phyloP scores from a whole-genome alignment of 2,113 vertebrate species.

The Pogona vitticeps region DNA sequence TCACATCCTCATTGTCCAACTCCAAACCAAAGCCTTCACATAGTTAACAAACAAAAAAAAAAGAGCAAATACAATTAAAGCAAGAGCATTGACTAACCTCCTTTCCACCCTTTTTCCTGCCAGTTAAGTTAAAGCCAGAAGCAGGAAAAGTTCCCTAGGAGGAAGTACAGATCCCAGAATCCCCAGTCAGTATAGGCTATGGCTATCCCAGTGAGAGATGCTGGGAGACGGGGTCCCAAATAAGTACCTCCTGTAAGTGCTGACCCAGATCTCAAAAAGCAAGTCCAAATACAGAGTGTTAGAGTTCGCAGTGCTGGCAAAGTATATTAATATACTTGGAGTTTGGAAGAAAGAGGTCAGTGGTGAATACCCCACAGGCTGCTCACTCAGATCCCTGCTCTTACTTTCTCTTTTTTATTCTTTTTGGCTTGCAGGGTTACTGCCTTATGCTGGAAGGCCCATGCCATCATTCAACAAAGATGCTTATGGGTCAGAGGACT shows the following conservation, averaged over 20 bases:
- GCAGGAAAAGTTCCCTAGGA: too few species aligned
- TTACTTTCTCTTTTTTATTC: background rate
- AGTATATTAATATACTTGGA: background rate
- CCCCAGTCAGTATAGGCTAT: too few species aligned
- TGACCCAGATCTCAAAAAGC: too few species aligned
- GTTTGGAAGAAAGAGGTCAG: background rate
- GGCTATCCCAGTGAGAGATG: too few species aligned
- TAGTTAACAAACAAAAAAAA: background rate
- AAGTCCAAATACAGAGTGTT: too few species aligned
- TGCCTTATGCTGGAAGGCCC: background rate
- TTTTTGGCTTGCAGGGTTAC: conserved; percentile 24
- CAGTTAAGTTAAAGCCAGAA: too few species aligned
- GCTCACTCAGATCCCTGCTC: too few species aligned
- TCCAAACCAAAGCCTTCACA: background rate
- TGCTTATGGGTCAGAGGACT: rapidly evolving
- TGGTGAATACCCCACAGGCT: background rate
- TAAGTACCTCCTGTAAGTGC: too few species aligned
- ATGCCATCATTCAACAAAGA: conserved; percentile 37
- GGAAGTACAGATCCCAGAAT: too few species aligned
- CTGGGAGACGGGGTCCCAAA: too few species aligned
- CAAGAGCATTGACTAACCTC: background rate
- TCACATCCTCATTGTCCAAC: background rate
- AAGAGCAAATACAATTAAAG: background rate
- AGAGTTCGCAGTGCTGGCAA: too few species aligned
- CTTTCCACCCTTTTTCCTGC: background rate